Base-by-base conservation (phyloP, 2,797 vertebrate genomes). In the Melanotaenia boesemani region DNA sequence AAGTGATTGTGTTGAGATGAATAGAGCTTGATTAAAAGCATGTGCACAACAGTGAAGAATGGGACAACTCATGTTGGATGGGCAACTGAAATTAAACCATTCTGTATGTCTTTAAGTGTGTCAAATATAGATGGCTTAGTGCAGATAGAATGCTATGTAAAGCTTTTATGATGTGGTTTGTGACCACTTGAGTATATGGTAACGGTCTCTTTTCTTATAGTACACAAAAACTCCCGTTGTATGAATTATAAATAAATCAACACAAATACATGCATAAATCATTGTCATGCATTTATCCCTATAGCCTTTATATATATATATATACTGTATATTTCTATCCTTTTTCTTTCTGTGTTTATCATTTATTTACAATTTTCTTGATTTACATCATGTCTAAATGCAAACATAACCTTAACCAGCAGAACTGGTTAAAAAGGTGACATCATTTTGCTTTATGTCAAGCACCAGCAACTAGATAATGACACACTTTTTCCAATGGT, bases 1-100 rank as follows among this genome's bases (percentile, higher is more conserved):
- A 80, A 63, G 70, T 22, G 65, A 82, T 70, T 52, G 76, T 74
- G 61, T 56, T 60, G 64, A 9, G 11, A 20, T 79, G 63, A 74
- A 79, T 50, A 2, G 71, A 74, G 62, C 54, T 34, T 66, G 50
- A 70, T 57, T 73, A 70, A 36, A 63, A 61, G 63, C 60, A 44
- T 52, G 54, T 22, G 32, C 6, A 50, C 10, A 6, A 46, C 70
- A 32, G n/a, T 55, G 41, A 72, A 72, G 50, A 72, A 63, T 64
- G 34, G 39, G 44, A 52, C 13, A 39, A 64, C 32, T 60, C 28
- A 30, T 20, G 71, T 24, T 56, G 34, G 48, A 77, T 16, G 54
- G 20, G 55, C 1, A 39, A 28, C 24, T 20, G 20, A 68, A 68
- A 58, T 44, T 24, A 62, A 62, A 36, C 68, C 36, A 28, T 28